Percentiles rank a stretch among this genome's conserved stretches.
phyloP scores from a whole-genome alignment of 2,797 vertebrate genomes.

The Rousettus madagascariensis region DNA sequence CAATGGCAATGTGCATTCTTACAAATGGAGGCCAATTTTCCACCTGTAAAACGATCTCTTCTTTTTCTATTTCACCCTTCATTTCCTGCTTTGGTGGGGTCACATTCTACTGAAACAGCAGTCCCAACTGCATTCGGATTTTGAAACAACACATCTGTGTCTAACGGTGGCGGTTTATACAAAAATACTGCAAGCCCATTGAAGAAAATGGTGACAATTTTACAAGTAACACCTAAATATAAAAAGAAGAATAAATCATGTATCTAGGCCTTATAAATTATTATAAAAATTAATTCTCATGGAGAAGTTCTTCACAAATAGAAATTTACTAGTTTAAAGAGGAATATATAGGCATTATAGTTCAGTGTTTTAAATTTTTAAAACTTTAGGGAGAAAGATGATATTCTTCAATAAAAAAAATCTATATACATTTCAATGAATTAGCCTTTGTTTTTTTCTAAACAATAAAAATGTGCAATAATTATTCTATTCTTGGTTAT shows the following conservation, averaged over 20 bases:
- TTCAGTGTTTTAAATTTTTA: neutral
- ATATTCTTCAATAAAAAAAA: neutral
- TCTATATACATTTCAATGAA: neutral
- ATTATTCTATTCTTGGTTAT: neutral
- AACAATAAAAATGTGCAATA: constrained; percentile 23
- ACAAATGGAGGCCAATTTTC: neutral
- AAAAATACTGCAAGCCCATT: constrained; percentile 79
- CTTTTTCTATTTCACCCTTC: neutral
- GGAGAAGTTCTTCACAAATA: neutral
- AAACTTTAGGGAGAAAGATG: neutral
- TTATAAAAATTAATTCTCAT: neutral
- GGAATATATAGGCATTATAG: neutral
- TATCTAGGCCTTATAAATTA: neutral
- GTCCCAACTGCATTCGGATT: constrained; percentile 52
- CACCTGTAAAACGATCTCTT: neutral
- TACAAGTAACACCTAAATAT: constrained; percentile 83
- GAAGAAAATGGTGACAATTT: constrained; percentile 84
- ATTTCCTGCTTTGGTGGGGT: neutral
- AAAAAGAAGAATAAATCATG: constrained; percentile 61
- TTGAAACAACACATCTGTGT: neutral
- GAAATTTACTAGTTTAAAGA: neutral
- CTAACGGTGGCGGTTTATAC: constrained; percentile 83
- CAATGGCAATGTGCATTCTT: neutral
- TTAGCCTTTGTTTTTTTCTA: neutral
- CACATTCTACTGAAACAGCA: constrained; percentile 34